Conservation (phyloP, 2,888 invertebrate species). For the Oscheius sp. region DNA sequence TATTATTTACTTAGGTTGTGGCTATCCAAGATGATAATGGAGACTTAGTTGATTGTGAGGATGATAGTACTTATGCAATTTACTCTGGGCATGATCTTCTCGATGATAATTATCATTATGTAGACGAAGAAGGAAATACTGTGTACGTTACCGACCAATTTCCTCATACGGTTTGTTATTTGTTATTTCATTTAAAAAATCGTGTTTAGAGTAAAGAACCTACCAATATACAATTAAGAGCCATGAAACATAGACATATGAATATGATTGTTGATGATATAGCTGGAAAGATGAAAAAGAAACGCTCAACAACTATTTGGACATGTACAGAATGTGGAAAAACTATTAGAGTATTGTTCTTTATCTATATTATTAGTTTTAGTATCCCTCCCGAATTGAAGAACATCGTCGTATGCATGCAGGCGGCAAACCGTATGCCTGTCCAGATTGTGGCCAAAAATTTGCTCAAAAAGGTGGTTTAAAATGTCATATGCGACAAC, state of each 20-base stretch:
- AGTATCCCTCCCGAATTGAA: constrained; percentile 45
- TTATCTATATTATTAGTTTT: background rate
- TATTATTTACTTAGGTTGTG: background rate
- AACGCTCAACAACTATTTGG: constrained; percentile 18
- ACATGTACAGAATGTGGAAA: constrained; percentile 38
- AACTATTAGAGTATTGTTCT: constrained; percentile 23
- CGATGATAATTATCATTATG: constrained; percentile 31
- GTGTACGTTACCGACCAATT: constrained; percentile 38
- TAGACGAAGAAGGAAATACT: constrained; percentile 44
- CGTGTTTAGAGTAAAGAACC: constrained; percentile 10
- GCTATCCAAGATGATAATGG: background rate
- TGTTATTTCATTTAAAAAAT: background rate
- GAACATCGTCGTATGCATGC: constrained; percentile 46
- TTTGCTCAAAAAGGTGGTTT: constrained; percentile 52
- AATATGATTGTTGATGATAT: constrained; percentile 29
- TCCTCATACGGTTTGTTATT: constrained; percentile 6
- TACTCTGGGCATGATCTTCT: constrained; percentile 28
- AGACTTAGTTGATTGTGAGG: constrained; percentile 29
- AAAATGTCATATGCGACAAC: constrained; percentile 39
- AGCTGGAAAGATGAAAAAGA: background rate
- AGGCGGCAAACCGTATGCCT: constrained; percentile 30
- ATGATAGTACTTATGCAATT: constrained; percentile 1
- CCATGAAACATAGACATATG: constrained; percentile 31
- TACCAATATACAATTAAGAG: background rate
- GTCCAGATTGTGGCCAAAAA: constrained; percentile 16